Base-by-base conservation (phyloP, 2,888 invertebrate genomes). In the Calephelis perditalis region DNA sequence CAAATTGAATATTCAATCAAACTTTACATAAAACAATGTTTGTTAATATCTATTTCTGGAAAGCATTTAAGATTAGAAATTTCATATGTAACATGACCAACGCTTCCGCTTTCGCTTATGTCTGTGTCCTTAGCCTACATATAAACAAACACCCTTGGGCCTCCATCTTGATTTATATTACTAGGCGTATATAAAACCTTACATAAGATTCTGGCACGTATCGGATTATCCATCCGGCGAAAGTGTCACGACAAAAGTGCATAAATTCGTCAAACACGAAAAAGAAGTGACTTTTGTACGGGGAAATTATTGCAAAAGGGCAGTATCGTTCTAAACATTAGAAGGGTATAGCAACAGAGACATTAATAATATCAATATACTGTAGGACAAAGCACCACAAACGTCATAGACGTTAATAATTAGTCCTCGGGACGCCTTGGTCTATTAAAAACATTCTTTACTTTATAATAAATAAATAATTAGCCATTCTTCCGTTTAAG, bases 131-230 rank as follows among this genome's bases (percentile, higher is more conserved):
- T 0, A 40, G 7, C 40, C 40, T 40, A 40, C 6, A 1, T 40
- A 40, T 8, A 40, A 40, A 40, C 40, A 40, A 40, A 40, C 26
- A 40, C 40, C 40, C 40, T 40, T 8, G 40, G 80, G 77, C 81
- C 82, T 82, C 81, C 61, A 61, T 59, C 65, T 58, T 62, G 65
- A 69, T 73, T 72, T 73, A 74, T 73, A 76, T 77, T 73, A 79
- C 78, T 79, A 78, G 75, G 75, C 75, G 79, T 79, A 82, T 78
- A 78, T 64, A 67, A 75, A 79, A 81, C 85, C 86, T 78, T 84
- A 80, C 66, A 79, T 83, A 81, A 84, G 77, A 82, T 84, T 88
- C 86, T 90, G 89, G 89, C 89, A 90, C 89, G 79, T 86, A 79
- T 78, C 80, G 82, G 84, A 82, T 80, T 80, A 75, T 72, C 67